Evolutionary conservation across 2,113 vertebrate genomes (phyloP), one percentile per base, ranked within the genome.

Genomic region (Petaurus breviceps): DNA sequence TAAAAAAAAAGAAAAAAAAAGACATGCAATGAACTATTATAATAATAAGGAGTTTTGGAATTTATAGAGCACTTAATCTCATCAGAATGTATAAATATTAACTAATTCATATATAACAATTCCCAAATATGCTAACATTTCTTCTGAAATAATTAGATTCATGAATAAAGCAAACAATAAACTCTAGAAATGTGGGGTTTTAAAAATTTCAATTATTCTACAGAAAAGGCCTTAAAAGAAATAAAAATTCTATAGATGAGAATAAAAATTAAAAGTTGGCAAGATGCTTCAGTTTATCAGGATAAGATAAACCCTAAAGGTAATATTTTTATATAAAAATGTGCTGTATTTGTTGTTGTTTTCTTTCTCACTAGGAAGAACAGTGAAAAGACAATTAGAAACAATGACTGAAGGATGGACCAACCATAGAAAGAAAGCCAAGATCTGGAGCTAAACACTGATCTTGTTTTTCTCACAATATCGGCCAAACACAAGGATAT

Each of bases 121-220:
- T 89, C 90, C 89, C 37, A 94, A 91, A 57, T 68, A 3, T 92
- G 49, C 28, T 96, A 94, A 77, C 43, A 90, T 94, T 97, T 96
- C 91, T 92, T 97, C 47, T 92, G 94, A 95, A 91, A 96, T 97
- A 98, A 97, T 98, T 96, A 97, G 46, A 95, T 92, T 95, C 97
- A 97, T 94, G 89, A 95, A 95, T 47, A 95, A 97, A 95, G 92
- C 93, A 96, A 98, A 97, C 92, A 93, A 91, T 96, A 96, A 92
- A 68, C 19, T 89, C 55, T n/a, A 92, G 95, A 97, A 96, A 97
- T 96, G 96, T 95, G 47, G 19, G 89, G 96, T 51, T 51, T 91
- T 97, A 91, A 97, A 89, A 24, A 3, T 97, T 92, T 11, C 16
- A 94, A 43, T 95, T 96, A 96, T 95, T 96, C 54, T 94, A 2